These are phyloP conservation scores for Alectura lathami DNA, from an alignment of 2,113 vertebrate genomes.

Conservation along the genomic window DNA sequence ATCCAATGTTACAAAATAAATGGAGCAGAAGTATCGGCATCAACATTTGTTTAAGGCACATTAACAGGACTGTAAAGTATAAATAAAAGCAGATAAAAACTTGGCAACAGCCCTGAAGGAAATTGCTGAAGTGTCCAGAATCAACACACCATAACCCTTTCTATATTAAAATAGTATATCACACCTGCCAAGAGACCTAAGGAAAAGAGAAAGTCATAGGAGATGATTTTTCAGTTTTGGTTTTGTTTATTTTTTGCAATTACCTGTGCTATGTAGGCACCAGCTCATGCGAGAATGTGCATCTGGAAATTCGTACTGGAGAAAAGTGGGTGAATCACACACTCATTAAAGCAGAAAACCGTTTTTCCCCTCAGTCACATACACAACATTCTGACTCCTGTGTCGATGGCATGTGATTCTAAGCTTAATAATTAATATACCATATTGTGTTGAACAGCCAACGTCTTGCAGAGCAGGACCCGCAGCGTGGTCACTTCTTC, in stretches of 20 bases:
- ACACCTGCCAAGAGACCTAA: conserved; percentile 59
- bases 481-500: background rate
- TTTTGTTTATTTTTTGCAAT: background rate
- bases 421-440: background rate
- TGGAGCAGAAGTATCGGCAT: conserved; percentile 35
- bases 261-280: background rate
- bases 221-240: background rate
- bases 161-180: conserved; percentile 76
- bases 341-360: background rate
- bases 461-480: background rate
- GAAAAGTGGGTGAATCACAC: background rate
- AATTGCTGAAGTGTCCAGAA: conserved; percentile 62
- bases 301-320: background rate
- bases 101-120: conserved; percentile 36
- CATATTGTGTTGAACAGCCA: background rate
- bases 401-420: background rate
- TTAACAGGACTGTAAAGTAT: conserved; percentile 22
- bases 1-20: conserved; percentile 52
- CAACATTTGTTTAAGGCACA: conserved; percentile 40
- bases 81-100: conserved; percentile 58
- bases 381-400: background rate
- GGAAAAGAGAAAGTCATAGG: conserved; percentile 19
- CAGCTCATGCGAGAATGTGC: background rate
- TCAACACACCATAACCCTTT: conserved; percentile 27
- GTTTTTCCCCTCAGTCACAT: background rate